A percentile compares a stretch with the other conserved stretches of the same genome.
Conservation (phyloP, 1,140 invertebrate genomes). For the Achroia grisella region DNA sequence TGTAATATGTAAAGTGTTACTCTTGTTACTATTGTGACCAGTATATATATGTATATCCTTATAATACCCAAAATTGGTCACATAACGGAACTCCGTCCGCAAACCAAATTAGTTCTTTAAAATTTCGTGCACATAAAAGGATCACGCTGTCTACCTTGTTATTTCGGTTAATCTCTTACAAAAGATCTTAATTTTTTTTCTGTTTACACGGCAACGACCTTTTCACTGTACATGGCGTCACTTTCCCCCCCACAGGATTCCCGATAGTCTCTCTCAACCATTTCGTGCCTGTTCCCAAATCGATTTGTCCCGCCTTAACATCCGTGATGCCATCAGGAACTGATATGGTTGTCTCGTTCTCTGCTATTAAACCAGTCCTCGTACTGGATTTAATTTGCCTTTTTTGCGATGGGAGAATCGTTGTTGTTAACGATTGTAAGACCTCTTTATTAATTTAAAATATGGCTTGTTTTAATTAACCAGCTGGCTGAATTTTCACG, state of each 20-base stretch:
- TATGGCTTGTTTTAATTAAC: too few relatives aligned
- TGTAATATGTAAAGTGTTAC: too few relatives aligned
- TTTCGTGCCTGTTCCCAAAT: constrained; percentile 46
- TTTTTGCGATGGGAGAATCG: constrained; percentile 42
- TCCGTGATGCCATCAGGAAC: constrained; percentile 29
- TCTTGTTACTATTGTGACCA: too few relatives aligned
- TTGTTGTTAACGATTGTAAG: constrained; percentile 26
- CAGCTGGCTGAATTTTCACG: too few relatives aligned
- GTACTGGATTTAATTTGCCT: constrained; percentile 47
- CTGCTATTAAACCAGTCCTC: constrained; percentile 41
- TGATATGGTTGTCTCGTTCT: constrained; percentile 32
- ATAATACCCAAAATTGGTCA: too few relatives aligned
- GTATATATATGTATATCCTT: too few relatives aligned
- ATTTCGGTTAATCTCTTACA: constrained; percentile 36
- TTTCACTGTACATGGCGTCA: constrained; percentile 9
- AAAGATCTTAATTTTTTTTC: constrained; percentile 42
- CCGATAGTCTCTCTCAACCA: constrained; percentile 34
- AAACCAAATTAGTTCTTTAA: not conserved
- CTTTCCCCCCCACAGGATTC: constrained; percentile 26
- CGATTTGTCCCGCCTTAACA: constrained; percentile 59
- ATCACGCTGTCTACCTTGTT: constrained; percentile 8
- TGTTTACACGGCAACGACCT: constrained; percentile 47
- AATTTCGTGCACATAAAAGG: constrained; percentile 1
- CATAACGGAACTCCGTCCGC: too few relatives aligned
- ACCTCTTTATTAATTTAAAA: constrained; percentile 24